A percentile compares a stretch with the other conserved stretches of the same genome.
These are phyloP conservation scores for Syrmaticus mikado DNA, from an alignment of 2,113 vertebrate species.

Conservation along the genomic window DNA sequence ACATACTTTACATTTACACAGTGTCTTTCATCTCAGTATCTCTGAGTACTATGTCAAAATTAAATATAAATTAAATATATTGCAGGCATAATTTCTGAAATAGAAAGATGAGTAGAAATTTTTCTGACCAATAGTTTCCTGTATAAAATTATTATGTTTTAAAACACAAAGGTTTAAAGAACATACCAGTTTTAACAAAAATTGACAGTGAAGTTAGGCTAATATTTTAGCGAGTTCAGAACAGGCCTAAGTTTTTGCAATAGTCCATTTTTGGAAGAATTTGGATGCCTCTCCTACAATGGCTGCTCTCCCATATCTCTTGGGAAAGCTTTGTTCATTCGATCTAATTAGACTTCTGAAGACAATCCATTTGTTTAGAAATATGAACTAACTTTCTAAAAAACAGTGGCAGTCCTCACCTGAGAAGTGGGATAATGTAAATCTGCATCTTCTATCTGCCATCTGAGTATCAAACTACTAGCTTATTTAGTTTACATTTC, in stretches of 20 bases:
- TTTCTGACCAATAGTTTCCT: neutral
- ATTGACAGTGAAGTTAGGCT: neutral
- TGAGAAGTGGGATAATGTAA: fast-evolving
- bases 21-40: neutral
- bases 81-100: neutral
- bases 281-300: neutral
- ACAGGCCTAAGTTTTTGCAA: neutral
- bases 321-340: neutral
- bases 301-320: neutral
- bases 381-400: neutral
- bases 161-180: neutral
- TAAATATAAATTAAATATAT: neutral
- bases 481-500: neutral
- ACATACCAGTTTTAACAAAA: neutral
- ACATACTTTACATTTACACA: neutral
- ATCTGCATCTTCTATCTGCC: neutral
- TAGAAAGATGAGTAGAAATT: neutral
- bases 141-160: neutral
- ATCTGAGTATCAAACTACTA: neutral
- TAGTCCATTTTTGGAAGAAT: neutral
- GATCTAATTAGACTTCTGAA: neutral
- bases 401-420: neutral
- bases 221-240: neutral
- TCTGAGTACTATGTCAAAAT: neutral
- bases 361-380: neutral